phyloP scores from a whole-genome alignment of 1,140 invertebrate species.

The Penaeus japonicus region DNA sequence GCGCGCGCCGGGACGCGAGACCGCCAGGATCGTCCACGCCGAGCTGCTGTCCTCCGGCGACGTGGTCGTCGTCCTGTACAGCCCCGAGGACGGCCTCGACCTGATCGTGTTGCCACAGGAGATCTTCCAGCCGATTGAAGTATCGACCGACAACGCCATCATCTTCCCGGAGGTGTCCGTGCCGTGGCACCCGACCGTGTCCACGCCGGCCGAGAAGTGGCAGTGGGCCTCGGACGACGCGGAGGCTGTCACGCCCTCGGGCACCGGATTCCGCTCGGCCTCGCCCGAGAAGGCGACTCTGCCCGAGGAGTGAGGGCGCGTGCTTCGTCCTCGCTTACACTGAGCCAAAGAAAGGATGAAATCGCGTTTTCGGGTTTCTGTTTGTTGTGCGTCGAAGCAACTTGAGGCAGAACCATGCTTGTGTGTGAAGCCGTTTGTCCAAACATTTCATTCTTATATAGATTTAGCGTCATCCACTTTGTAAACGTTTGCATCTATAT shows the following conservation, averaged over 20 bases:
- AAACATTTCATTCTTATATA: too few relatives aligned
- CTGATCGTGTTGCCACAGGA: conserved; percentile 16
- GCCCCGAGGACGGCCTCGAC: conserved; percentile 25
- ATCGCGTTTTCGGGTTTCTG: too few relatives aligned
- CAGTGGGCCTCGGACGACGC: neutral
- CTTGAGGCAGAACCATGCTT: too few relatives aligned
- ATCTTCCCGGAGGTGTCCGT: conserved; percentile 11
- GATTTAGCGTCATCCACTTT: too few relatives aligned
- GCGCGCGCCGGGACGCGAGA: neutral
- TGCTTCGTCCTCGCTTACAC: too few relatives aligned
- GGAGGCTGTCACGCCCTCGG: neutral
- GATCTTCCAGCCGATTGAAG: neutral
- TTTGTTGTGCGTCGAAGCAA: too few relatives aligned
- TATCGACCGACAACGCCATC: neutral
- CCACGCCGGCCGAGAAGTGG: conserved; percentile 17
- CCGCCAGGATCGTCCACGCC: conserved; percentile 15
- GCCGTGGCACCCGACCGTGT: conserved; percentile 23
- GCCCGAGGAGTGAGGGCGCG: neutral
- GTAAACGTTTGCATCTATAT: too few relatives aligned
- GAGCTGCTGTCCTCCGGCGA: conserved; percentile 21
- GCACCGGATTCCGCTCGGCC: neutral
- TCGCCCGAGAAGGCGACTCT: neutral
- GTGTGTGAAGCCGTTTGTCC: too few relatives aligned
- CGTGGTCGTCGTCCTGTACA: conserved; percentile 32
- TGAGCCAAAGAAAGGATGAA: too few relatives aligned